Conservation (phyloP, 2,888 invertebrate species). For the Mylabris sibirica region DNA sequence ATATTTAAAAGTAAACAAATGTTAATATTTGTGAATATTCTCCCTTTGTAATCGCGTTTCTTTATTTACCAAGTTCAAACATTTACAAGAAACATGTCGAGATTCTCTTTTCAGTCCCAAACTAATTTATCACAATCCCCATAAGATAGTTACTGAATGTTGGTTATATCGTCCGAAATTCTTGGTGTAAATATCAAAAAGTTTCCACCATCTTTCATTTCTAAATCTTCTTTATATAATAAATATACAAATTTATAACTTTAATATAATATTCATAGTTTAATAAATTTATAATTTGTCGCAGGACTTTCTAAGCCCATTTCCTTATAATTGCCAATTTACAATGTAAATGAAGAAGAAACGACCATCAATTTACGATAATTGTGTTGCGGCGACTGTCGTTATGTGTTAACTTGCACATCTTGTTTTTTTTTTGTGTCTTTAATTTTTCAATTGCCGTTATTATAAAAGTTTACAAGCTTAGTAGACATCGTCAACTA, state of each 20-base stretch:
- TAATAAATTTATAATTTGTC: slow-evolving; percentile 52
- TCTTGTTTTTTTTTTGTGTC: background rate
- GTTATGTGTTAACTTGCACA: background rate
- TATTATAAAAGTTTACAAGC: background rate
- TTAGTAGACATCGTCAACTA: background rate
- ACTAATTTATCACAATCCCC: slow-evolving; percentile 12
- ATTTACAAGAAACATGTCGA: background rate
- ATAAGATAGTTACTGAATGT: slow-evolving; percentile 1
- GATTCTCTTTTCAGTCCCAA: background rate
- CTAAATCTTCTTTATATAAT: slow-evolving; percentile 5
- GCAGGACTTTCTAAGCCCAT: slow-evolving; percentile 40
- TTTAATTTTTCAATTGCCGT: background rate
- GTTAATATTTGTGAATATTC: background rate
- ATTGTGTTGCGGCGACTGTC: background rate
- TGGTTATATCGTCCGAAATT: background rate
- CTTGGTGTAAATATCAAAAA: background rate
- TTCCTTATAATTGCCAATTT: slow-evolving; percentile 42
- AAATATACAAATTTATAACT: slow-evolving; percentile 1
- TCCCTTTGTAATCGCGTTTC: background rate
- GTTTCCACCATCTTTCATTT: background rate
- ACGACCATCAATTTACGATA: background rate
- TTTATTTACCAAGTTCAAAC: background rate
- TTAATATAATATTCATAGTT: slow-evolving; percentile 50
- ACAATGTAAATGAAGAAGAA: slow-evolving; percentile 16
- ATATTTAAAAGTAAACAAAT: background rate